These are phyloP conservation scores for Sparidentex hasta DNA, from an alignment of 2,797 vertebrate species.

Conservation along the genomic window DNA sequence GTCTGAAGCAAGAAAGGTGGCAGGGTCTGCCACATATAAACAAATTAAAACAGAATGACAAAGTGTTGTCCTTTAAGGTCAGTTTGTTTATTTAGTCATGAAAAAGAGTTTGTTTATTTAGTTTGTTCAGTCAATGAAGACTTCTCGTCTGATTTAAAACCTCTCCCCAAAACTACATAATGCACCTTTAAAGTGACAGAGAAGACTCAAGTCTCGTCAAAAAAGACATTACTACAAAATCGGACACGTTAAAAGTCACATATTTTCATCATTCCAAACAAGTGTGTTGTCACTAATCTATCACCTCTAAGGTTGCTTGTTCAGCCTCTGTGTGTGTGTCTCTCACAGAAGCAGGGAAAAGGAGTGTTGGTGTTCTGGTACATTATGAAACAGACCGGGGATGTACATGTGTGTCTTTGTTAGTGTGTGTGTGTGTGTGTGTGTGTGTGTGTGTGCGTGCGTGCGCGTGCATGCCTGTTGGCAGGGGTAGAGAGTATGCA, in stretches of 20 bases:
- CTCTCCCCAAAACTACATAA: too few relatives aligned
- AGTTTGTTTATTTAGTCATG: too few relatives aligned
- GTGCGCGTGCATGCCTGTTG: slow-evolving; percentile 40
- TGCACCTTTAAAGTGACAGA: neutral
- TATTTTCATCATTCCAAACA: slow-evolving; percentile 70
- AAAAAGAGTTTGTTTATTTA: too few relatives aligned
- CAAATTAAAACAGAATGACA: too few relatives aligned
- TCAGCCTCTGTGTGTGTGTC: slow-evolving; percentile 63
- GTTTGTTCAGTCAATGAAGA: too few relatives aligned
- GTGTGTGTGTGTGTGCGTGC: slow-evolving; percentile 86
- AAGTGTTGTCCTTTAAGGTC: too few relatives aligned
- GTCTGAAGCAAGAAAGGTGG: too few relatives aligned
- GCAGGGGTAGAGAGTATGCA: slow-evolving; percentile 68
- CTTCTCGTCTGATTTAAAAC: too few relatives aligned
- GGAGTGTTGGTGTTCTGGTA: slow-evolving; percentile 79
- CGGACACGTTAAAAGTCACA: slow-evolving; percentile 57
- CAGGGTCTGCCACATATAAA: too few relatives aligned
- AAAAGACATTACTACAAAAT: slow-evolving; percentile 51
- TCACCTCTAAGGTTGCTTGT: slow-evolving; percentile 72
- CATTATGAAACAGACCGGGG: slow-evolving; percentile 75
- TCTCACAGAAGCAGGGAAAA: slow-evolving; percentile 63
- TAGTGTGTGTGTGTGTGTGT: slow-evolving; percentile 83
- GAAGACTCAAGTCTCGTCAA: slow-evolving; percentile 45
- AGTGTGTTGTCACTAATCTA: slow-evolving; percentile 75
- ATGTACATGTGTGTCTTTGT: slow-evolving; percentile 71